These are phyloP conservation scores for Heliocidaris erythrogramma DNA, from an alignment of 35 echinoderm and acorn worm species.

Conservation along the genomic window DNA sequence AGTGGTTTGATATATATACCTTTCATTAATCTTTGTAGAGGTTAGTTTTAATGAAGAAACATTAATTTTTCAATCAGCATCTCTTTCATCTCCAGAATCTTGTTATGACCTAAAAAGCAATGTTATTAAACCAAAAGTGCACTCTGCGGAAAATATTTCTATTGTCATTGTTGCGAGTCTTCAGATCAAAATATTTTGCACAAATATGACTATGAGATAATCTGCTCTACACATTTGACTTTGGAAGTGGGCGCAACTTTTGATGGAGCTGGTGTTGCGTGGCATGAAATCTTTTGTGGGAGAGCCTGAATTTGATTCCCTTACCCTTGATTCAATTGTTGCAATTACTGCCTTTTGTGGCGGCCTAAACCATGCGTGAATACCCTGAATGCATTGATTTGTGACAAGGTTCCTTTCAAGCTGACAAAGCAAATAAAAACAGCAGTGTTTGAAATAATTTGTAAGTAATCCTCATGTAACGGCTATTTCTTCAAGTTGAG, in stretches of 20 bases:
- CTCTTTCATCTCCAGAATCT: neutral
- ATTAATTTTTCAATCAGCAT: neutral
- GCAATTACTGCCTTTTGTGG: neutral
- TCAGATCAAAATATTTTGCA: neutral
- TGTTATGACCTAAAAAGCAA: neutral
- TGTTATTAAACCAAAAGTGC: neutral
- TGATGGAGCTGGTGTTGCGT: neutral
- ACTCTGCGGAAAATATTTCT: neutral
- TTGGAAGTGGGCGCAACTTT: neutral
- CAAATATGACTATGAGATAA: neutral
- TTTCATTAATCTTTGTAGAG: neutral
- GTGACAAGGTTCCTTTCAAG: neutral
- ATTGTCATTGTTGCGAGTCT: neutral
- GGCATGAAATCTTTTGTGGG: neutral
- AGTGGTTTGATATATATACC: neutral
- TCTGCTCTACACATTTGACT: neutral
- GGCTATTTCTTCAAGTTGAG: neutral
- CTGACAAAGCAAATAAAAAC: slow-evolving; percentile 17
- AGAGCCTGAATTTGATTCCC: neutral
- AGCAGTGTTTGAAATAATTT: neutral
- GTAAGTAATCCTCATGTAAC: slow-evolving; percentile 11
- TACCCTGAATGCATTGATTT: neutral
- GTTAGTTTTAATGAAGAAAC: neutral
- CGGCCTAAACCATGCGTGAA: neutral
- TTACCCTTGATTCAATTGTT: neutral